Conservation (phyloP, 1,140 invertebrate genomes). For the Drosophila funebris region DNA sequence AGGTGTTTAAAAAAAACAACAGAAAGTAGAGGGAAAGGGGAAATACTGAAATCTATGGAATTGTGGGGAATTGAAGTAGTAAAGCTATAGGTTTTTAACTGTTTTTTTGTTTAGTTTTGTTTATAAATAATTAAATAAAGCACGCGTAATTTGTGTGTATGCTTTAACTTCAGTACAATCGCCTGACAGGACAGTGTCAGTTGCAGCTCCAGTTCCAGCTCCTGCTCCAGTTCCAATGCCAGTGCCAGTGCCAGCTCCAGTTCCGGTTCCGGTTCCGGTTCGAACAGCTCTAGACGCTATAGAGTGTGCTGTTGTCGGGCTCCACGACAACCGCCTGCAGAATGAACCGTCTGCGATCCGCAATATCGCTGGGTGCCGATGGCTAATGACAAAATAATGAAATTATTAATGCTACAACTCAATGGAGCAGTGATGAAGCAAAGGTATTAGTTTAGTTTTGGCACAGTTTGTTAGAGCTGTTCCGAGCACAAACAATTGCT, state of each 20-base stretch:
- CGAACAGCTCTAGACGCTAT: constrained; percentile 44
- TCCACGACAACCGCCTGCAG: constrained; percentile 76
- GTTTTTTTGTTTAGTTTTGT: neutral
- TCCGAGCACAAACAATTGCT: neutral
- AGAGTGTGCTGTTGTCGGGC: constrained; percentile 73
- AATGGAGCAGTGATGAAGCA: neutral
- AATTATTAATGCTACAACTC: neutral
- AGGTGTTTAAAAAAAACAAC: constrained; percentile 7
- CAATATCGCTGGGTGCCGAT: constrained; percentile 32
- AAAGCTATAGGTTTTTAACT: neutral
- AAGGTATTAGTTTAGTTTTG: neutral
- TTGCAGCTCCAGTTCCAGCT: neutral
- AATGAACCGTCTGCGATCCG: constrained; percentile 77
- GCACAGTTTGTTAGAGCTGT: neutral
- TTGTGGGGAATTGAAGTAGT: neutral
- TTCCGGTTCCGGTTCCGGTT: neutral
- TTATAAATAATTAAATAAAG: constrained; percentile 4
- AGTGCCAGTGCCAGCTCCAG: neutral
- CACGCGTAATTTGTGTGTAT: neutral
- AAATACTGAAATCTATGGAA: neutral
- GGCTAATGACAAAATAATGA: constrained; percentile 25
- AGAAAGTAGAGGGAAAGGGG: neutral
- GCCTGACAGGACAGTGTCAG: neutral
- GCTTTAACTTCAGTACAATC: constrained; percentile 1
- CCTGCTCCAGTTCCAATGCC: neutral